Percentiles rank a stretch among this genome's conserved stretches.
phyloP scores from a whole-genome alignment of 1,140 invertebrate species.

The Drosophila ogumai region DNA sequence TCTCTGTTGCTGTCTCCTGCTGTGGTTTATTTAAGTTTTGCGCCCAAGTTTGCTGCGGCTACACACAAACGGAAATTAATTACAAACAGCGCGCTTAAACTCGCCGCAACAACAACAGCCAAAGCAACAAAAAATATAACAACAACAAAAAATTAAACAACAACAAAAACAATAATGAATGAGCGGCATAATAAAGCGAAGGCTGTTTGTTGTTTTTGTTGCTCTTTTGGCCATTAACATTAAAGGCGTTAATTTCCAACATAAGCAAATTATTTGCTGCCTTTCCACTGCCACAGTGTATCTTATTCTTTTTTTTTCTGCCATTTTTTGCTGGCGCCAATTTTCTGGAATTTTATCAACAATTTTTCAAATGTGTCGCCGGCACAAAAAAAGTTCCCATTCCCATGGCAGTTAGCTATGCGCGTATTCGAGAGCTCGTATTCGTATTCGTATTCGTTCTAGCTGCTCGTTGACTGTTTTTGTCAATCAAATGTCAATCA shows the following conservation, averaged over 20 bases:
- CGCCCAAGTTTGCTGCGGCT: slow-evolving; percentile 72
- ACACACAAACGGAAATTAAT: slow-evolving; percentile 82
- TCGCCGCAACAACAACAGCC: slow-evolving; percentile 46
- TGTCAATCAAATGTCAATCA: slow-evolving; percentile 83
- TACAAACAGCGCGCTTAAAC: slow-evolving; percentile 77
- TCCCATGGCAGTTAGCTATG: slow-evolving; percentile 45
- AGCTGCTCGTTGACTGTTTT: slow-evolving; percentile 46
- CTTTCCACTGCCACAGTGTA: slow-evolving; percentile 4
- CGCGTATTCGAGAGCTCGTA: slow-evolving; percentile 22
- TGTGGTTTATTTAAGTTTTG: slow-evolving; percentile 73
- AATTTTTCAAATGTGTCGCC: slow-evolving; percentile 36
- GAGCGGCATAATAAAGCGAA: slow-evolving; percentile 72
- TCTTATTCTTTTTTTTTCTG: slow-evolving; percentile 14
- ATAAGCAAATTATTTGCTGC: slow-evolving; percentile 59
- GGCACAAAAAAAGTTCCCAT: slow-evolving; percentile 19
- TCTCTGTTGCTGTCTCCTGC: slow-evolving; percentile 40
- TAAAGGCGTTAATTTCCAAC: slow-evolving; percentile 66
- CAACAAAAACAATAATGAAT: slow-evolving; percentile 67
- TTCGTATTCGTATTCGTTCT: slow-evolving; percentile 18
- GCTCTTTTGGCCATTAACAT: slow-evolving; percentile 59
- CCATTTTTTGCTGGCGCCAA: slow-evolving; percentile 56
- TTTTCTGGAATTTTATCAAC: slow-evolving; percentile 75
- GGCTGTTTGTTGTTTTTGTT: slow-evolving; percentile 55
- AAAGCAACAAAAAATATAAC: slow-evolving; percentile 13
- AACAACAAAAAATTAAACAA: slow-evolving; percentile 21